Base-by-base conservation (phyloP, 30 jellyfish, hydroid and myxozoan species). In the Pseudorhiza aurosa region DNA sequence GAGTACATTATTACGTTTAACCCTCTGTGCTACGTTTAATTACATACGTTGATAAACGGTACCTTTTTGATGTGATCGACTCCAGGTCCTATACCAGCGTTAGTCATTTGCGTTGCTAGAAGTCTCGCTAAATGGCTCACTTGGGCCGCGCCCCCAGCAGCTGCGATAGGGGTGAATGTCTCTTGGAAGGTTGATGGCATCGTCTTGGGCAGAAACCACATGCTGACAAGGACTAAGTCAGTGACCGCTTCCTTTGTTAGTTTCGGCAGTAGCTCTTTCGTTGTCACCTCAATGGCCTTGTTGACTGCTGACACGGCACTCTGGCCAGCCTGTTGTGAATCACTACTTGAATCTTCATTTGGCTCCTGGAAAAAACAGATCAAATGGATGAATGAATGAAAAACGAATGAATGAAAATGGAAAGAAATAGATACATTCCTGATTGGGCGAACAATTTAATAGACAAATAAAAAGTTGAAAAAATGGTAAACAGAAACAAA, bases 141-240 rank as follows among this genome's bases (percentile, higher is more conserved):
- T 68, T 92, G 98, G 2, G 98, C 93, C 24, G 77, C 69, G 17
- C 98, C 94, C 12, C 98, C 98, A 0, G 98, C 98, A 7, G 98
- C 98, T 0, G 98, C 98, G 26, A 92, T 92, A 0, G 98, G 98
- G 3, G 98, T 92, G 72, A 92, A 92, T 8, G 98, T 92, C 74
- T 92, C 96, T 75, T 84, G 98, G 67, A 92, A 92, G 26, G 87
- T 94, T 18, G 96, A 50, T 0, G 98, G 98, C 96, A 92, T 85
- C 1, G 96, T 30, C 65, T 92, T 73, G 12, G 98, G 98, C 29
- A 92, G 72, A 57, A 71, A 85, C 87, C 93, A 75, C 98, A 92
- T 92, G 65, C 96, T 85, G 62, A 92, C 96, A 19, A 92, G 87
- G 0, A 92, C 98, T 24, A 92, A 89, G 25, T 92, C 96, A 0